Evolutionary conservation across 2,888 invertebrate species (phyloP), one percentile per base, ranked within the genome.

Genomic region (Globia sparganii): DNA sequence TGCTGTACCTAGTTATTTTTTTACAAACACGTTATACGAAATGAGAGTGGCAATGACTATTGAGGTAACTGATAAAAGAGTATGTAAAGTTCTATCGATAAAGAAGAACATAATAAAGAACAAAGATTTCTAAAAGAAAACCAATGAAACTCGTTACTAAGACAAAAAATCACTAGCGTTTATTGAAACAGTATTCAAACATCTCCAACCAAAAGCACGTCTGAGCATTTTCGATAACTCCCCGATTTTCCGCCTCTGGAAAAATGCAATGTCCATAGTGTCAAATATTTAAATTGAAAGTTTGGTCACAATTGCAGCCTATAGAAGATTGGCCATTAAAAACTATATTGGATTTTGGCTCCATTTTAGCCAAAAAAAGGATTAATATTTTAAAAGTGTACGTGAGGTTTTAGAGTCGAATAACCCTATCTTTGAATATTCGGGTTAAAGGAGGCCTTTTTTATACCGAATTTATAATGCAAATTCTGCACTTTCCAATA

Each of bases 281-380:
- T 56, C 25, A 66, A 40, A 65, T 31, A 64, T 75, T 75, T 71
- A 75, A 75, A 64, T 85, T 43, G 71, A 66, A 65, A 75, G 62
- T 74, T 76, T 64, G 25, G 65, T 76, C 62, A 67, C 68, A 56
- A 37, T 11, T 37, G 11, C 18, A 31, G 25, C 43, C 59, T 67
- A 73, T 72, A 18, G 43, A 62, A 56, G 59, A 75, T 75, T 78
- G 71, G 25, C 76, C 9, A 68, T 78, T 73, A 70, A 86, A 78
- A 75, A 72, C 34, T 49, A 37, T 62, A 80, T 80, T 84, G 62
- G 71, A 70, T 85, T 81, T 46, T 53, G 15, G 8, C 9, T 11
- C 66, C n/a, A 64, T 80, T 71, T 76, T 56, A 46, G 8, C 0
- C 0, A 37, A 59, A 65, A 61, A 78, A 49, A 9, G n/a, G 8